Evolutionary conservation across 2,888 invertebrate species (phyloP).

Genomic region (Drepana falcataria): DNA sequence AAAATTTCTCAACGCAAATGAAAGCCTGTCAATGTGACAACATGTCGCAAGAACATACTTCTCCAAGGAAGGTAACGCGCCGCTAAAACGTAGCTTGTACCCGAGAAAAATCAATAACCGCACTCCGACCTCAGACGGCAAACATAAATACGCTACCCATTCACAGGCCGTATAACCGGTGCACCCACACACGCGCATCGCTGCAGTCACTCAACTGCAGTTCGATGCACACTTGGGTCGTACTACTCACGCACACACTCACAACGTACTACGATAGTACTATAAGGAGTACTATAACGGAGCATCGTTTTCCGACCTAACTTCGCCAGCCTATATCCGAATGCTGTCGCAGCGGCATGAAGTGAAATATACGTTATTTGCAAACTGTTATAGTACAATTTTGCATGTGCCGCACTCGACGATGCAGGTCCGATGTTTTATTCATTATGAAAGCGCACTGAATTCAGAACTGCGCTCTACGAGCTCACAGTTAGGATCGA

Average conservation of each 20-base stretch:
- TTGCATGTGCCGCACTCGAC: constrained; percentile 9
- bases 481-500: constrained; percentile 19
- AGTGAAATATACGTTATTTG: constrained; percentile 30
- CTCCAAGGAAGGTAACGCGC: constrained; percentile 12
- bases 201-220: constrained; percentile 35
- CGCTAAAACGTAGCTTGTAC: constrained; percentile 22
- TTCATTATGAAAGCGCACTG: constrained; percentile 3
- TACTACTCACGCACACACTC: constrained; percentile 34
- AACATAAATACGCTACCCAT: constrained; percentile 52
- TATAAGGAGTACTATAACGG: constrained; percentile 68
- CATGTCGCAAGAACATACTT: not conserved
- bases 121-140: constrained; percentile 42
- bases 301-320: constrained; percentile 67
- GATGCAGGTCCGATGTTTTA: constrained; percentile 16
- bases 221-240: constrained; percentile 17
- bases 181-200: constrained; percentile 33
- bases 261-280: constrained; percentile 65
- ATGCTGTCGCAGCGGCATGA: constrained; percentile 18
- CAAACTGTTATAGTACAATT: constrained; percentile 16
- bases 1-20: not conserved
- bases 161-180: constrained; percentile 47
- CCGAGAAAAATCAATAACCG: constrained; percentile 51
- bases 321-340: constrained; percentile 42
- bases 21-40: not conserved
- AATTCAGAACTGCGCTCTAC: constrained; percentile 28